Evolutionary conservation across 2,888 invertebrate genomes (phyloP).

Genomic region (Cenopis cana): DNA sequence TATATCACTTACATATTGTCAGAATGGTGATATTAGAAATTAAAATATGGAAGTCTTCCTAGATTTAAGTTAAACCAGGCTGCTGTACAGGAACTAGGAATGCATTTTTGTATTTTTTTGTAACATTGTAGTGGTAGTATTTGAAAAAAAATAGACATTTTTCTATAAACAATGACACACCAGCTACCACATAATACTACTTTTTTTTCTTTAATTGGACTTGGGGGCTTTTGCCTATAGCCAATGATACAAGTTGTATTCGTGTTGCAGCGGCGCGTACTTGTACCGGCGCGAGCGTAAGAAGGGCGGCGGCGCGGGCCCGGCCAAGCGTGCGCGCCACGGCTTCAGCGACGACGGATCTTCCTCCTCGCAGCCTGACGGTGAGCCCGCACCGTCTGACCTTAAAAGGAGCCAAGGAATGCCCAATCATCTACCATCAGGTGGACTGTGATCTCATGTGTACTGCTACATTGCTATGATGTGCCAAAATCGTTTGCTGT

Average conservation of each 20-base stretch:
- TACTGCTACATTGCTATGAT: not conserved
- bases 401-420: slow-evolving; percentile 19
- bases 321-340: slow-evolving; percentile 73
- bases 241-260: not conserved
- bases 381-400: slow-evolving; percentile 43
- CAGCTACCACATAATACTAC: too few relatives aligned
- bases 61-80: too few relatives aligned
- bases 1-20: not conserved
- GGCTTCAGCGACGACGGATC: slow-evolving; percentile 91
- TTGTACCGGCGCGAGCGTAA: slow-evolving; percentile 91
- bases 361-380: slow-evolving; percentile 85
- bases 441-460: slow-evolving; percentile 4
- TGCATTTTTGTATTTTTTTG: too few relatives aligned
- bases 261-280: slow-evolving; percentile 87
- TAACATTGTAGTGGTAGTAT: too few relatives aligned
- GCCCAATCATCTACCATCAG: slow-evolving; percentile 26
- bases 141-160: not conserved
- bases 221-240: too few relatives aligned
- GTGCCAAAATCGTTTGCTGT: not conserved
- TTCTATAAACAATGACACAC: not conserved
- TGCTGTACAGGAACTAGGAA: too few relatives aligned
- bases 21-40: not conserved
- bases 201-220: too few relatives aligned
- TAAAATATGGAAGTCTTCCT: not conserved
- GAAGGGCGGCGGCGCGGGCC: slow-evolving; percentile 78